A percentile compares a stretch with the other conserved stretches of the same genome.
Evolutionary conservation across 2,113 vertebrate genomes (phyloP).

Genomic region (Azemiops feae): DNA sequence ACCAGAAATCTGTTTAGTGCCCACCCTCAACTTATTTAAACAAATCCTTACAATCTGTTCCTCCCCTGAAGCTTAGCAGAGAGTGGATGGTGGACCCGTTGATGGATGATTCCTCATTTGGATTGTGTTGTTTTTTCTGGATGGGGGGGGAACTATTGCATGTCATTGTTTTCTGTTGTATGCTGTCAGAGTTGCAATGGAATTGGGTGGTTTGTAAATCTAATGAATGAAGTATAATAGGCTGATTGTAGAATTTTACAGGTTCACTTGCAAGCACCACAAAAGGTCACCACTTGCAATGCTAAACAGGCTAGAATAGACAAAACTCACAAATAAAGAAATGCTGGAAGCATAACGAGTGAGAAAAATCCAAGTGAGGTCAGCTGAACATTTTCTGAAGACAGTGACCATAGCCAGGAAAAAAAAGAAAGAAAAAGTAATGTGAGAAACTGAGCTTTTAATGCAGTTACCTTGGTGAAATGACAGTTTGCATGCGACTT

Average conservation of each 20-base stretch:
- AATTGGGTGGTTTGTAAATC: not conserved
- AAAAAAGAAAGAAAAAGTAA: not conserved
- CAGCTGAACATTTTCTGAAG: not conserved
- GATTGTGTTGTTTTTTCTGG: not conserved
- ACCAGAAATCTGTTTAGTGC: not conserved
- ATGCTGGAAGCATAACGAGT: not conserved
- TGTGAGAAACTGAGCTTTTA: not conserved
- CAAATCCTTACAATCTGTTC: not conserved
- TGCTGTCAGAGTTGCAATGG: not conserved
- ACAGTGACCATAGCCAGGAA: not conserved
- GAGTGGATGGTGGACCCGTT: not conserved
- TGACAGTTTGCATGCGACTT: not conserved
- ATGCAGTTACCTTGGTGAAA: not conserved
- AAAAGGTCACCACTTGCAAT: not conserved
- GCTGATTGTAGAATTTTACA: not conserved
- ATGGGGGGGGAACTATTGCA: not conserved
- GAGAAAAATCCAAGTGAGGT: not conserved
- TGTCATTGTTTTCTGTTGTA: not conserved
- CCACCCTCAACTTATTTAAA: not conserved
- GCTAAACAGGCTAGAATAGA: not conserved
- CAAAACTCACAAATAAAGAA: not conserved
- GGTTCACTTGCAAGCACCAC: not conserved
- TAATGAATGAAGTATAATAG: not conserved
- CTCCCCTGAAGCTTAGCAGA: not conserved
- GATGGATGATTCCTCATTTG: not conserved